phyloP scores from a whole-genome alignment of 2,888 invertebrate species.

The Poecilobothrus nobilitatus region DNA sequence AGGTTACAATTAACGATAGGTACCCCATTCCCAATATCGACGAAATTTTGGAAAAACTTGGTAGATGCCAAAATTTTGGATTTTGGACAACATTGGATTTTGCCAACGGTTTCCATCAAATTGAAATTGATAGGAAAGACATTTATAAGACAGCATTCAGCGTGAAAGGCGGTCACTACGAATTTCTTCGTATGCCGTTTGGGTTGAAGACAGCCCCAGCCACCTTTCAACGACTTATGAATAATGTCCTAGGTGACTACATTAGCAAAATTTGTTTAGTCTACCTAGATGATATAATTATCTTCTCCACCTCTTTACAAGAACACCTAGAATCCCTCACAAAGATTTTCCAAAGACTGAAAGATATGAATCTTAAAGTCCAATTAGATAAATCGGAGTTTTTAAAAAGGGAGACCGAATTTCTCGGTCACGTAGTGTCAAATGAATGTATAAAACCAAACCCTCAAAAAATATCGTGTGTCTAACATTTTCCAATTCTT shows the following conservation, averaged over 20 bases:
- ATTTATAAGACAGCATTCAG: conserved; percentile 23
- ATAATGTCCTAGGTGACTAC: conserved; percentile 31
- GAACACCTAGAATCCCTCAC: conserved; percentile 21
- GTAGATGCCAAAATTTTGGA: conserved; percentile 12
- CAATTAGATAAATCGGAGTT: conserved; percentile 24
- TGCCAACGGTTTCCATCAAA: conserved; percentile 13
- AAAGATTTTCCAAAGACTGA: conserved; percentile 20
- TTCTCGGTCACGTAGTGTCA: conserved; percentile 28
- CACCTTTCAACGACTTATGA: conserved; percentile 39
- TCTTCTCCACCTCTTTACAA: conserved; percentile 22
- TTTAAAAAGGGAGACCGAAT: conserved; percentile 23
- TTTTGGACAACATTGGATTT: conserved; percentile 14
- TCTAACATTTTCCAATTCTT: conserved; percentile 21
- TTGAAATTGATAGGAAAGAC: conserved; percentile 17
- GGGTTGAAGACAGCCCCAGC: conserved; percentile 39
- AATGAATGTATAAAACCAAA: conserved; percentile 25
- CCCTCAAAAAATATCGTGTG: conserved; percentile 21
- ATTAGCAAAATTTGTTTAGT: conserved; percentile 24
- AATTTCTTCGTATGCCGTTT: conserved; percentile 31
- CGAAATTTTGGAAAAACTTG: conserved; percentile 14
- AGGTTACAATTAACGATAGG: conserved; percentile 11
- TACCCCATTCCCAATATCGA: conserved; percentile 15
- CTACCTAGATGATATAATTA: conserved; percentile 27
- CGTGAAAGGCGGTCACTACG: conserved; percentile 19
- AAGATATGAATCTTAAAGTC: conserved; percentile 20